Evolutionary conservation across 2,113 vertebrate genomes (phyloP).

Genomic region (Mirounga angustirostris): DNA sequence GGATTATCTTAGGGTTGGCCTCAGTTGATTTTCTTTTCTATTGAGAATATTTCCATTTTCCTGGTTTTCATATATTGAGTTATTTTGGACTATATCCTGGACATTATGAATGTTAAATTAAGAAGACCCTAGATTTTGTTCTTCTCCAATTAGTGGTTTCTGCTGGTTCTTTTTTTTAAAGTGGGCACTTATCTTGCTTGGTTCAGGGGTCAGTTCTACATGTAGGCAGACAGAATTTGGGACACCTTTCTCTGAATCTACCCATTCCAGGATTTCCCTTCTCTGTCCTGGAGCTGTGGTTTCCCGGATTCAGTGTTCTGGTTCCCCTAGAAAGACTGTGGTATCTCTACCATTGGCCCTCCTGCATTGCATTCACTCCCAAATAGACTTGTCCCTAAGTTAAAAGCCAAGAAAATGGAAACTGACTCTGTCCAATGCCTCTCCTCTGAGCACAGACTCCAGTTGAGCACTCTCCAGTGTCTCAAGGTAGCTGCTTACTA

Average conservation of each 20-base stretch:
- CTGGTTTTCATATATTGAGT: neutral
- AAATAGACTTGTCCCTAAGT: neutral
- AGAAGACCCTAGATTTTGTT: neutral
- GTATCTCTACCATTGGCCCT: neutral
- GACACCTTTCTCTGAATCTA: neutral
- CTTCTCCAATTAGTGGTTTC: neutral
- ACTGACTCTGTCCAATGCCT: neutral
- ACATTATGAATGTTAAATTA: neutral
- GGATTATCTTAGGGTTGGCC: neutral
- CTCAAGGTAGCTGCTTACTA: neutral
- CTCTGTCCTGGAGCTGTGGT: neutral
- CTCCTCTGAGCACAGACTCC: neutral
- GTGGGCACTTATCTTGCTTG: neutral
- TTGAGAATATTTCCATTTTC: conserved; percentile 18
- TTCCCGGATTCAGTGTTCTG: neutral
- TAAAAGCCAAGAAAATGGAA: conserved; percentile 18
- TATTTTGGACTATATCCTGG: neutral
- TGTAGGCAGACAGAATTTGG: neutral
- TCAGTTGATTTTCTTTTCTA: conserved; percentile 38
- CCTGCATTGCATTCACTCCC: neutral
- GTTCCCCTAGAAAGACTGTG: neutral
- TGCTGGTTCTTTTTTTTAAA: neutral
- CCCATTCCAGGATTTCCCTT: neutral
- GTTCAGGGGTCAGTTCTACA: neutral
- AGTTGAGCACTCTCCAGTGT: neutral